phyloP scores from a whole-genome alignment of 2,113 vertebrate genomes.

The Hepsetus odoe region DNA sequence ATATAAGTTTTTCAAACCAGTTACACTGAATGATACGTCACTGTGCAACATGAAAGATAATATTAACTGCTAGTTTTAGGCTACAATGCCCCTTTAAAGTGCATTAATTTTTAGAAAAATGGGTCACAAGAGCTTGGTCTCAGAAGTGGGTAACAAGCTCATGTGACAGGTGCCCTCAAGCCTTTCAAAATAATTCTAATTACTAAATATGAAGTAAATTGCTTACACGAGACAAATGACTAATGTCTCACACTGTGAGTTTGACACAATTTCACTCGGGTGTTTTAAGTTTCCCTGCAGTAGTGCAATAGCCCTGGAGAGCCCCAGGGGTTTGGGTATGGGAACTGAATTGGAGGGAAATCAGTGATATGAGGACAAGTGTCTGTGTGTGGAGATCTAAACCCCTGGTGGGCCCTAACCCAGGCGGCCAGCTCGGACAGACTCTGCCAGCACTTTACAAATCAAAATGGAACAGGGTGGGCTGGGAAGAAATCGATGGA shows the following conservation, averaged over 20 bases:
- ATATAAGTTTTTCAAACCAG: too few species aligned
- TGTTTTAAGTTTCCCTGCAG: conserved; percentile 35
- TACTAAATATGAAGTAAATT: conserved; percentile 8
- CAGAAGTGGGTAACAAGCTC: neutral
- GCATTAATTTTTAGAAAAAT: neutral
- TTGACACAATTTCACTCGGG: conserved; percentile 23
- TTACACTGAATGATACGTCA: too few species aligned
- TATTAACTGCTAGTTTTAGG: too few species aligned
- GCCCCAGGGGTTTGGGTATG: conserved; percentile 22
- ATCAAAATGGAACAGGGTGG: conserved; percentile 61
- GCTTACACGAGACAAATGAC: conserved; percentile 23
- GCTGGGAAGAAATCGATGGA: conserved; percentile 67
- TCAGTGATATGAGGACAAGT: conserved; percentile 8
- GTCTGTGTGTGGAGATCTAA: conserved; percentile 33
- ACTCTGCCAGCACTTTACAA: conserved; percentile 62
- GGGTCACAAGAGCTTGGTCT: neutral
- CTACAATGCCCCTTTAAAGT: too few species aligned
- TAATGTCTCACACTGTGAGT: conserved; percentile 32
- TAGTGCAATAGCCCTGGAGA: conserved; percentile 18
- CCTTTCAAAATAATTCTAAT: neutral
- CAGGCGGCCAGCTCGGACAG: conserved; percentile 53
- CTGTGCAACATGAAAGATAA: too few species aligned
- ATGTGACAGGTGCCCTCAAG: conserved; percentile 5
- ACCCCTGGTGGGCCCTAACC: conserved; percentile 18
- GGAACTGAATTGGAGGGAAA: conserved; percentile 3